A percentile compares a stretch with the other conserved stretches of the same genome.
phyloP scores from a whole-genome alignment of 2,797 vertebrate species.

The Acipenser ruthenus region DNA sequence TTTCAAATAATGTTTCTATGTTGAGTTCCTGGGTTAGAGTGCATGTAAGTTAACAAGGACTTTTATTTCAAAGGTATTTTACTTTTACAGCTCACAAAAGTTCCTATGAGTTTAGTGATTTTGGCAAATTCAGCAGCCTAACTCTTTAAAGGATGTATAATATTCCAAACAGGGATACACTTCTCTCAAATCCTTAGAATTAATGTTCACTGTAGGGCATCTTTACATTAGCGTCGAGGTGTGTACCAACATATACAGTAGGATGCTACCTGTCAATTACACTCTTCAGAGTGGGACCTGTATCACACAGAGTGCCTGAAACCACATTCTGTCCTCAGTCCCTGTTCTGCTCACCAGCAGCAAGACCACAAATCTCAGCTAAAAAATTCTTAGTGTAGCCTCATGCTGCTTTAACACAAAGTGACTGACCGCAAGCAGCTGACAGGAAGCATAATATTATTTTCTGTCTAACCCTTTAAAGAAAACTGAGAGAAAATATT shows the following conservation, averaged over 20 bases:
- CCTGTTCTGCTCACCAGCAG: not conserved
- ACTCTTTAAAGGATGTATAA: not conserved
- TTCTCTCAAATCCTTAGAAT: not conserved
- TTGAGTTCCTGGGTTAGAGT: too few species aligned
- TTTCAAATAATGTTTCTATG: too few species aligned
- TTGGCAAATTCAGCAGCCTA: not conserved
- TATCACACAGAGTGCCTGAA: not conserved
- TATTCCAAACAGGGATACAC: not conserved
- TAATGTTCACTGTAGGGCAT: not conserved
- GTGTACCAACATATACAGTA: constrained; percentile 26
- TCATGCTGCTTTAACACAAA: constrained; percentile 26
- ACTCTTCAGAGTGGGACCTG: constrained; percentile 28
- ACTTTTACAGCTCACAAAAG: too few species aligned
- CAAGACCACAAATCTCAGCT: not conserved
- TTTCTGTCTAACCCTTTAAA: constrained; percentile 54
- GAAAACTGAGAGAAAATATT: constrained; percentile 55
- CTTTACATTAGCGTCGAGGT: too few species aligned
- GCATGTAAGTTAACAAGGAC: too few species aligned
- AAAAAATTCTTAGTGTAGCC: not conserved
- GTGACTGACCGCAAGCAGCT: constrained; percentile 39
- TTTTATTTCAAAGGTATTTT: too few species aligned
- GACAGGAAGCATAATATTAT: constrained; percentile 49
- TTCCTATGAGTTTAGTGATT: not conserved
- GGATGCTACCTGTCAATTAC: constrained; percentile 52
- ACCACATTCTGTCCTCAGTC: not conserved